These are phyloP conservation scores for Micromesistius poutassou DNA, from an alignment of 2,797 vertebrate genomes.

Conservation along the genomic window DNA sequence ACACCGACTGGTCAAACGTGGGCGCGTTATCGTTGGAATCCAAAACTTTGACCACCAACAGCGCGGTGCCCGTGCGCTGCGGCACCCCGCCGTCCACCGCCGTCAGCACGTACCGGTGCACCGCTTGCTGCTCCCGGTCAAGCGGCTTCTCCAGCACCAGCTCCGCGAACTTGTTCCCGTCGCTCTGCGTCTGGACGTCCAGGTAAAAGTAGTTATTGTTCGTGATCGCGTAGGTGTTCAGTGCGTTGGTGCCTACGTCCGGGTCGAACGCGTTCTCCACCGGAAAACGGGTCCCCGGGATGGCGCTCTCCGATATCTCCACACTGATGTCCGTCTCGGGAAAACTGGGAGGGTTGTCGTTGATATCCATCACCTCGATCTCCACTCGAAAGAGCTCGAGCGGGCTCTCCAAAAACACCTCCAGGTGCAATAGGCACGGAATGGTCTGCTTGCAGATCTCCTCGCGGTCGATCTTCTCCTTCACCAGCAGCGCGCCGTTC, in stretches of 20 bases:
- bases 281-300: constrained; percentile 95
- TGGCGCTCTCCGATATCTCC: constrained; percentile 97
- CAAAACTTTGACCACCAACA: constrained; percentile 91
- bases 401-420: constrained; percentile 96
- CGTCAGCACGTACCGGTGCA: constrained; percentile 96
- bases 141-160: constrained; percentile 92
- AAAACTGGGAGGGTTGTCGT: constrained; percentile 93
- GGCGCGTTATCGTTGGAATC: constrained; percentile 98
- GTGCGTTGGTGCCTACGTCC: constrained; percentile 93
- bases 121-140: constrained; percentile 95
- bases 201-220: constrained; percentile 93
- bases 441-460: constrained; percentile 91
- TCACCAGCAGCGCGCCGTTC: constrained; percentile 91
- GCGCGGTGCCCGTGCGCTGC: constrained; percentile 91
- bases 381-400: constrained; percentile 96
- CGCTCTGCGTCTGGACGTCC: constrained; percentile 95
- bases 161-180: constrained; percentile 94
- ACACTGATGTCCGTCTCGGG: constrained; percentile 92
- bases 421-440: constrained; percentile 90
- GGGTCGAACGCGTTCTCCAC: constrained; percentile 97
- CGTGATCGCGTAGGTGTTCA: constrained; percentile 93
- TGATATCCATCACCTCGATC: constrained; percentile 96
- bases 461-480: constrained; percentile 94
- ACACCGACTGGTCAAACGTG: constrained; percentile 92
- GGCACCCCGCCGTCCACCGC: constrained; percentile 93